These are phyloP conservation scores for Xyrauchen texanus DNA, from an alignment of 2,113 vertebrate genomes.

Conservation along the genomic window DNA sequence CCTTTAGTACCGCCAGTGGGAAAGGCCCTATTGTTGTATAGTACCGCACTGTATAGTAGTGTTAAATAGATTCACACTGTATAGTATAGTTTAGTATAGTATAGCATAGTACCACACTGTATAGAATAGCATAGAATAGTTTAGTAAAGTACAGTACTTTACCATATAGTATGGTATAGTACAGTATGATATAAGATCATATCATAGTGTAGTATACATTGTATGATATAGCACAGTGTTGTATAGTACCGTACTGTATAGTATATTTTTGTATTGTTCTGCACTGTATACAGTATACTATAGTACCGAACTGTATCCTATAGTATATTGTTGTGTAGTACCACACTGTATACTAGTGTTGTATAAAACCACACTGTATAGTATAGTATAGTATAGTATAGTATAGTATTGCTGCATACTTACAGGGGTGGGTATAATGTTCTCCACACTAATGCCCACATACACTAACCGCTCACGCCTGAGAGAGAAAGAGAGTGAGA, in stretches of 20 bases:
- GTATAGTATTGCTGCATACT: slow-evolving; percentile 47
- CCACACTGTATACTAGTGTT: neutral
- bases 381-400: neutral
- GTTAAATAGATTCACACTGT: too few species aligned
- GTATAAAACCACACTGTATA: neutral
- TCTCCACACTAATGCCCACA: slow-evolving; percentile 97
- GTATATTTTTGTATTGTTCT: neutral
- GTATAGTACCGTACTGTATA: neutral
- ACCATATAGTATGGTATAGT: neutral
- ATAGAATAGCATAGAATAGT: too few species aligned
- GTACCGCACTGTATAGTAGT: too few species aligned
- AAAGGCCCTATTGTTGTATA: too few species aligned
- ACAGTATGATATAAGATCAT: neutral
- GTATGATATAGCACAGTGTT: neutral
- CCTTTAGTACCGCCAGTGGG: too few species aligned
- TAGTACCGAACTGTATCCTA: neutral
- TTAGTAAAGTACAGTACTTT: too few species aligned
- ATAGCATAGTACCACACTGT: too few species aligned
- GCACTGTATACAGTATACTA: neutral
- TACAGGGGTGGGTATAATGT: slow-evolving; percentile 94
- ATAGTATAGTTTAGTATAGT: too few species aligned
- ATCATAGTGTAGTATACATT: neutral
- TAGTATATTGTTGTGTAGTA: neutral
- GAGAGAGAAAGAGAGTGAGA: slow-evolving; percentile 27
- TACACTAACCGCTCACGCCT: slow-evolving; percentile 96